Conservation (phyloP, 1,140 invertebrate genomes). For the Araneus ventricosus region DNA sequence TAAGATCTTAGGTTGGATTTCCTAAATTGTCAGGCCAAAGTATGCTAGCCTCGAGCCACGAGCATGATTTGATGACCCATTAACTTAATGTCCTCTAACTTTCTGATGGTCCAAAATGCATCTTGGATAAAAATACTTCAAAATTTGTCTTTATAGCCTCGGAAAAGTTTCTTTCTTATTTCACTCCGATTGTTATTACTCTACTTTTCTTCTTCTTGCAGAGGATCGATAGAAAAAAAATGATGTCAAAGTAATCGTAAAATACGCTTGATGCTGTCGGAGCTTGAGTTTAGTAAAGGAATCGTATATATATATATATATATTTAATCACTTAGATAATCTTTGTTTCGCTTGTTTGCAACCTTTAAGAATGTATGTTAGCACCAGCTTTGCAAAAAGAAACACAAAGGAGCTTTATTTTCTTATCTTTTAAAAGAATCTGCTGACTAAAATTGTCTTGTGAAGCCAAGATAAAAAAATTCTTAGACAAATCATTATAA, state of each 20-base stretch:
- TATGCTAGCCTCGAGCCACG: slow-evolving; percentile 1
- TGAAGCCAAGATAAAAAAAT: too few species aligned
- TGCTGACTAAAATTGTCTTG: too few species aligned
- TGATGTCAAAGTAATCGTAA: slow-evolving; percentile 26
- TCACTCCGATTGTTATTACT: slow-evolving; percentile 31
- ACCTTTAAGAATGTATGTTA: too few species aligned
- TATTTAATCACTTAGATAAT: too few species aligned
- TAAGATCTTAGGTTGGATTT: slow-evolving; percentile 72
- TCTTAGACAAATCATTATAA: too few species aligned
- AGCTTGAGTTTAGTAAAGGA: neutral
- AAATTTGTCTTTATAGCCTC: slow-evolving; percentile 63
- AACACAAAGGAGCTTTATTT: too few species aligned
- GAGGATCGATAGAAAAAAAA: neutral
- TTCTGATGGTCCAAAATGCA: slow-evolving; percentile 58
- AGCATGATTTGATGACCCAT: slow-evolving; percentile 72
- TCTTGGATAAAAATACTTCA: slow-evolving; percentile 64
- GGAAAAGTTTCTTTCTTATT: slow-evolving; percentile 14
- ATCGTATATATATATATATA: too few species aligned
- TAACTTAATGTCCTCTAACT: slow-evolving; percentile 70
- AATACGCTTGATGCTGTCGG: neutral
- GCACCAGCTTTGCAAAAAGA: too few species aligned
- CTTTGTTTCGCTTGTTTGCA: too few species aligned
- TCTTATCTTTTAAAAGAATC: too few species aligned
- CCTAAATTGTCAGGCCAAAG: slow-evolving; percentile 69
- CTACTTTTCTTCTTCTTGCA: slow-evolving; percentile 20